Base-by-base conservation (phyloP, 92 coral and sea anemone genomes). In the Paragorgia papillata region DNA sequence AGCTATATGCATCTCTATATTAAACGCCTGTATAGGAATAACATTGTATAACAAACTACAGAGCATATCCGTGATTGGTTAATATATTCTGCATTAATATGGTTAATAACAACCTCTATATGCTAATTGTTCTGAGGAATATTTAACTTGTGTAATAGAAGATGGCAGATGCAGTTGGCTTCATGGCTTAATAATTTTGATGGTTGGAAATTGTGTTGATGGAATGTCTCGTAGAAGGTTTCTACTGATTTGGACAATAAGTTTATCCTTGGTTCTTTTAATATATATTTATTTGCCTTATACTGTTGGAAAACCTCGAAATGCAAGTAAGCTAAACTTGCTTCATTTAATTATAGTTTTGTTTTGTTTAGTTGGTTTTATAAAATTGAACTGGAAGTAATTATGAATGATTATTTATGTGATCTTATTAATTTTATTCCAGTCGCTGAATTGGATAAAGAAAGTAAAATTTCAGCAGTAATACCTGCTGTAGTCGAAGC, bases 191-290 rank as follows among this genome's bases (percentile, higher is more conserved):
- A n/a, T n/a, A 14, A 28, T 28, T 6, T 56, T 17, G 30, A 56
- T 56, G 30, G 14, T 56, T 56, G 14, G 62, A 17, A 28, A 22
- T 3, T 17, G 30, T 17, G 15, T 6, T 9, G n/a, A 3, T 4
- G 62, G 17, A 22, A 71, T 54, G 78, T 71, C 78, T 53, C 78
- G 78, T 35, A 71, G 32, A 37, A 31, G 64, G 41, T 0, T 55
- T 3, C 17, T 71, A 10, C 20, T 71, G 10, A 1, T 71, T 2
- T 71, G 78, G 78, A 2, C 21, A 17, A 1, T 54, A 17, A 9
- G 32, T 22, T 71, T 71, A 25, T 33, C 64, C 14, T 0, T 55
- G 40, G 63, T 51, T 26, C 46, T 71, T n/a, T 33, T 71, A 33
- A 44, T 49, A 13, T 71, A 58, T 21, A 53, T 51, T 22, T 53